Conservation (phyloP, 1,140 invertebrate species). For the Mycetomoellerius zeteki region DNA sequence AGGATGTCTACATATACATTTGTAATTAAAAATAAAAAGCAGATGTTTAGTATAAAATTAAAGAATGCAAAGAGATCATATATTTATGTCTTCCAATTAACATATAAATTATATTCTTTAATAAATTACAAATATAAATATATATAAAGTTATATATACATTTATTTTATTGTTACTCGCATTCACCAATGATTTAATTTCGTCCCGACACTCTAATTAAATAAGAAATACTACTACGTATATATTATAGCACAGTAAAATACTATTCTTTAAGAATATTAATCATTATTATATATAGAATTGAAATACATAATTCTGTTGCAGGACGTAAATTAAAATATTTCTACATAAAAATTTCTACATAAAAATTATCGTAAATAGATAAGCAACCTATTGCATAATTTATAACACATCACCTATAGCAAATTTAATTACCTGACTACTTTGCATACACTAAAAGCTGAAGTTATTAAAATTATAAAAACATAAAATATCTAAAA, state of each 20-base stretch:
- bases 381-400: neutral
- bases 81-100: neutral
- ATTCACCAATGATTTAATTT: neutral
- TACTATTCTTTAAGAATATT: neutral
- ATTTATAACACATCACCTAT: neutral
- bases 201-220: neutral
- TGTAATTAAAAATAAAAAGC: neutral
- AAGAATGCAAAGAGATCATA: neutral
- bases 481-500: neutral
- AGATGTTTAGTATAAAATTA: slow-evolving; percentile 19
- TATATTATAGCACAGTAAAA: neutral
- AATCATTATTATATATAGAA: neutral
- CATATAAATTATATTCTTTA: slow-evolving; percentile 2
- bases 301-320: neutral
- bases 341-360: neutral
- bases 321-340: neutral
- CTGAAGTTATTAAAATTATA: neutral
- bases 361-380: neutral
- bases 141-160: slow-evolving; percentile 36
- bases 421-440: neutral
- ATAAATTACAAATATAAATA: slow-evolving; percentile 37
- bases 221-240: neutral
- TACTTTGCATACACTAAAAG: neutral
- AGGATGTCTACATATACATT: neutral
- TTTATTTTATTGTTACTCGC: slow-evolving; percentile 3